A percentile compares a stretch with the other conserved stretches of the same genome.
Evolutionary conservation across 53 echinoderm and acorn worm genomes (phyloP).

Genomic region (Holothuria scabra): DNA sequence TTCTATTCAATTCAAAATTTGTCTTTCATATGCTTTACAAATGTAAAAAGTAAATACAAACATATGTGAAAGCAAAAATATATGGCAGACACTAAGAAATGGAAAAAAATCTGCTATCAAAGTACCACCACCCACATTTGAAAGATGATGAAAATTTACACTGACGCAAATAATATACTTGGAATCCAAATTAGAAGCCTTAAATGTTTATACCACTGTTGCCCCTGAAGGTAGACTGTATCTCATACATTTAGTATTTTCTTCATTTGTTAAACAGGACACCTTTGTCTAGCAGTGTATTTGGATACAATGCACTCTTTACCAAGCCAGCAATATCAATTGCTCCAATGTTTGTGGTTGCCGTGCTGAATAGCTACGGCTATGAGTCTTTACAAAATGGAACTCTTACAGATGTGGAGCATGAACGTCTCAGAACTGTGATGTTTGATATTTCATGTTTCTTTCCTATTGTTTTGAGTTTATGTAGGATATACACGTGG

Average conservation of each 20-base stretch:
- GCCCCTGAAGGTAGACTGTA: too few species aligned
- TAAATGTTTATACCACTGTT: too few species aligned
- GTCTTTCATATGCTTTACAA: too few species aligned
- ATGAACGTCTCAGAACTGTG: conserved; percentile 30
- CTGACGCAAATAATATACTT: too few species aligned
- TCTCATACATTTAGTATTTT: neutral
- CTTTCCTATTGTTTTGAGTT: conserved; percentile 69
- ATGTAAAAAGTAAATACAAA: too few species aligned
- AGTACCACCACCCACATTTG: too few species aligned
- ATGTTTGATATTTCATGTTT: conserved; percentile 86
- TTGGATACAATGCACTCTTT: conserved; percentile 96
- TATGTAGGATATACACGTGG: conserved; percentile 83
- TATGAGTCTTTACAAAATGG: conserved; percentile 73
- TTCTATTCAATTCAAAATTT: too few species aligned
- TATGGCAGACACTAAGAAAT: too few species aligned
- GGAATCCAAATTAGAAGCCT: too few species aligned
- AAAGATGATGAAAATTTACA: too few species aligned
- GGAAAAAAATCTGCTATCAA: too few species aligned
- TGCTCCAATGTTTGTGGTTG: conserved; percentile 85
- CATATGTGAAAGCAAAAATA: too few species aligned
- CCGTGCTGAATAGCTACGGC: conserved; percentile 71
- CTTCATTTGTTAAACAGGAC: conserved; percentile 55
- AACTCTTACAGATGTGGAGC: conserved; percentile 6
- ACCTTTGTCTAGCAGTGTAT: conserved; percentile 93
- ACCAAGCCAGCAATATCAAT: conserved; percentile 92